These are phyloP conservation scores for Choreutis nemorana DNA, from an alignment of 2,888 invertebrate species.

Conservation along the genomic window DNA sequence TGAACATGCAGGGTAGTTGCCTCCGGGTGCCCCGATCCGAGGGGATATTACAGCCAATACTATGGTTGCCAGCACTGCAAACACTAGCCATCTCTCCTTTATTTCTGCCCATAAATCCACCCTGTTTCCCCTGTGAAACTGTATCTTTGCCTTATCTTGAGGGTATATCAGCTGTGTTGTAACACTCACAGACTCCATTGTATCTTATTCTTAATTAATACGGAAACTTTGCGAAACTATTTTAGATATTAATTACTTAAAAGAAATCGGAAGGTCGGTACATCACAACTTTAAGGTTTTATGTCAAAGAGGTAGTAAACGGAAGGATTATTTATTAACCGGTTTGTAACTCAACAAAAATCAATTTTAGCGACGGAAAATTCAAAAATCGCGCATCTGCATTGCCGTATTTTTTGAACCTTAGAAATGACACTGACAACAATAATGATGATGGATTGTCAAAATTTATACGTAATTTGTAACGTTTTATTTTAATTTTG, in stretches of 20 bases:
- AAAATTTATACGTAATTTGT: too few relatives aligned
- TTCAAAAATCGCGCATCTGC: conserved; percentile 38
- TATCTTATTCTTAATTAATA: conserved; percentile 1
- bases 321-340: neutral
- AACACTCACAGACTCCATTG: conserved; percentile 8
- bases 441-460: too few relatives aligned
- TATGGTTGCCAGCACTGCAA: conserved; percentile 33
- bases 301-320: neutral
- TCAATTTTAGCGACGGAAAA: conserved; percentile 15
- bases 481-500: too few relatives aligned
- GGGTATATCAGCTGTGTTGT: conserved; percentile 14
- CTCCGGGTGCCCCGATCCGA: conserved; percentile 42
- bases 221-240: too few relatives aligned
- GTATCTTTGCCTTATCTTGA: conserved; percentile 7
- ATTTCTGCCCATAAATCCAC: conserved; percentile 31
- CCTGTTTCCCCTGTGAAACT: conserved; percentile 19
- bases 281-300: too few relatives aligned
- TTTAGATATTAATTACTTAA: too few relatives aligned
- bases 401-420: conserved; percentile 26
- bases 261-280: too few relatives aligned
- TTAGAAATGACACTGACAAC: too few relatives aligned
- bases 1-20: conserved; percentile 48
- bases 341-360: conserved; percentile 9
- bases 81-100: conserved; percentile 34
- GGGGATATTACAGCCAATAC: conserved; percentile 37